Base-by-base conservation (phyloP, 2,888 invertebrate genomes). In the Linnaemya tessellans region DNA sequence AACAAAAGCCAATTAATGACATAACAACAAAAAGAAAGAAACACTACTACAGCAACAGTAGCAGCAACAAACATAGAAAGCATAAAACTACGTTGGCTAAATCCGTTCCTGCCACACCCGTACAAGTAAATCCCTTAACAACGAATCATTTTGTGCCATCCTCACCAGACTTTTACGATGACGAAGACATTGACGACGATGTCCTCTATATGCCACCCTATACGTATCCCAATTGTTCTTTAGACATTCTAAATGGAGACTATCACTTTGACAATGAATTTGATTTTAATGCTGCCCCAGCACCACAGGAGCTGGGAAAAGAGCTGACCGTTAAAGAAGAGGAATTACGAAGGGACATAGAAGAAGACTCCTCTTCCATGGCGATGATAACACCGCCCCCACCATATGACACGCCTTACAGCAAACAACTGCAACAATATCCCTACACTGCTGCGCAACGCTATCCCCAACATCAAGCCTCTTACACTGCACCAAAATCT, bases 361-460 rank as follows among this genome's bases (percentile, higher is more conserved):
- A 87, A 18, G 89, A 85, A 80, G 90, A 91, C 30, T 88, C 88
- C 35, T 90, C 91, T 20, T 91, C 91, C 51, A 84, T 91, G 87
- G 91, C 91, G 41, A 91, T 91, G 91, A 91, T 91, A 74, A 91
- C 91, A 58, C 91, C 91, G 75, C 91, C 91, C 54, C 91, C 91
- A 60, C 91, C 91, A 8, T 90, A 90, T 30, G 90, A 90, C 43
- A 91, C 89, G 8, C 91, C 90, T 0, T 88, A 90, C 20, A 62
- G 22, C 5, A 88, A 51, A 20, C 68, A 64, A 20, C n/a, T 35
- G 18, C 80, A 70, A 15, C 64, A 80, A 18, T 80, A 71, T 71
- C 41, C 38, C 22, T 81, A 84, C n/a, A 56, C 46, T 46, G 51
- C 77, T 15, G 62, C 70, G 1, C 79, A 79, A 46, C 74, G 49